These are phyloP conservation scores for Aldabrachelys gigantea DNA, from an alignment of 2,113 vertebrate genomes.

Conservation along the genomic window DNA sequence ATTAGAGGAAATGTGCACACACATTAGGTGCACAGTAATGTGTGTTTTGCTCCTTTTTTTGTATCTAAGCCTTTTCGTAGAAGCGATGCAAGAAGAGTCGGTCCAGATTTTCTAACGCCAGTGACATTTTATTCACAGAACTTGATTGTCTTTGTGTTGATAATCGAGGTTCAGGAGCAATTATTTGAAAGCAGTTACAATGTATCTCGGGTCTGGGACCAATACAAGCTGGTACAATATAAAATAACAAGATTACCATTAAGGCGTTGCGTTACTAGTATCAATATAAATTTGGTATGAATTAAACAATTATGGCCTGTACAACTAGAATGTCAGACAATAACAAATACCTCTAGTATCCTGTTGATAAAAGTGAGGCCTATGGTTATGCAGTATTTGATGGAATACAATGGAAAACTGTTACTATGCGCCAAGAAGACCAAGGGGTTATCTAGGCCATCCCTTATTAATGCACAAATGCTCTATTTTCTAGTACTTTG, in stretches of 20 bases:
- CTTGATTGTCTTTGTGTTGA: not conserved
- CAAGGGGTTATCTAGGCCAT: not conserved
- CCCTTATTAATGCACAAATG: not conserved
- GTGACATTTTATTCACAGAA: not conserved
- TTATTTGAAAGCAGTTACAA: not conserved
- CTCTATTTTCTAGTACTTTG: not conserved
- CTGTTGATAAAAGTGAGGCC: not conserved
- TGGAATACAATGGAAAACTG: not conserved
- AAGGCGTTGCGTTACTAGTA: not conserved
- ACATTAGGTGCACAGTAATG: not conserved
- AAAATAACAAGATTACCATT: not conserved
- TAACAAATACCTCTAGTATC: not conserved
- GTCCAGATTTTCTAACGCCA: not conserved
- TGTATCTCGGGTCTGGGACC: not conserved
- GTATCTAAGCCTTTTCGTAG: not conserved
- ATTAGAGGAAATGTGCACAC: not conserved
- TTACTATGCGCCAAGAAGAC: not conserved
- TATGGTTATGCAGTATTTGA: not conserved
- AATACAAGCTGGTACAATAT: not conserved
- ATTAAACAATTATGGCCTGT: not conserved
- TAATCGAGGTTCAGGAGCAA: not conserved
- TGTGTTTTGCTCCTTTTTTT: accelerated
- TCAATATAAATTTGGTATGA: not conserved
- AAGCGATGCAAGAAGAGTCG: not conserved
- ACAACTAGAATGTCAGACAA: not conserved